Conservation (phyloP, 2,797 vertebrate species). For the Enteromius unitaeniatus region DNA sequence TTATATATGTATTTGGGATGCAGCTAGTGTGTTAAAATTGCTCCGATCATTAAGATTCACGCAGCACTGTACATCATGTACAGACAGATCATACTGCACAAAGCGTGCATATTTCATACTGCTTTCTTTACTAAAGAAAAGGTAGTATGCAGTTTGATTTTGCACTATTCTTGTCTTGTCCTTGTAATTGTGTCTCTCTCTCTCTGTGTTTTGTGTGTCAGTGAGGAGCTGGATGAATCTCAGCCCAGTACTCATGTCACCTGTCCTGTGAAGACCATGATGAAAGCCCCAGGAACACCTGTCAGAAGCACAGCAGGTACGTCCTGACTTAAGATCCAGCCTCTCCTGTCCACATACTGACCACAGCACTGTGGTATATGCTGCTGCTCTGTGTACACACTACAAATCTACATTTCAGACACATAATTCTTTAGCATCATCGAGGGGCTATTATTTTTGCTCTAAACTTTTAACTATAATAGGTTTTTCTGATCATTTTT, state of each 20-base stretch:
- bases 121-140: neutral
- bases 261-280: constrained; percentile 71
- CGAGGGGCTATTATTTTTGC: no score
- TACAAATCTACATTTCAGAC: neutral
- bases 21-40: neutral
- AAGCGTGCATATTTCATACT: neutral
- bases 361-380: neutral
- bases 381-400: neutral
- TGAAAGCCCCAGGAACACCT: constrained; percentile 68
- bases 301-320: constrained; percentile 44
- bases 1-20: neutral
- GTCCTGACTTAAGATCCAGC: neutral
- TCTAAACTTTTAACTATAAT: neutral
- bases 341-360: neutral
- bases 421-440: no score
- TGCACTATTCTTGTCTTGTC: neutral
- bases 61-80: neutral
- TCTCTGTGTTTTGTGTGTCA: constrained; percentile 63
- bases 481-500: neutral
- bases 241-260: constrained; percentile 64
- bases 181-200: neutral
- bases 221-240: constrained; percentile 76
- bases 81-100: neutral
- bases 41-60: neutral
- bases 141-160: neutral